Base-by-base conservation (phyloP, 2,888 invertebrate species). In the Cantharis flavilabris region DNA sequence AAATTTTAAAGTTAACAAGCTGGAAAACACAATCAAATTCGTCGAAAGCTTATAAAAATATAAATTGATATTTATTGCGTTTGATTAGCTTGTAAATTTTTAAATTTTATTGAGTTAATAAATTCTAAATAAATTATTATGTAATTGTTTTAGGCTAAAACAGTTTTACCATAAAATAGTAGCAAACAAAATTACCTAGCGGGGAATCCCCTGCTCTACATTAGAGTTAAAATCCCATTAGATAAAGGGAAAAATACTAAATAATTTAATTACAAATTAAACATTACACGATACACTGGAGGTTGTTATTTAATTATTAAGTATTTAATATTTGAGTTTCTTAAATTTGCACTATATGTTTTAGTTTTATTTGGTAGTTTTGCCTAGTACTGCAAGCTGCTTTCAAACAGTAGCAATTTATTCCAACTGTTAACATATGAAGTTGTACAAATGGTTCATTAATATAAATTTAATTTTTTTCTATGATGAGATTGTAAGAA, bases 361-460 rank as follows among this genome's bases (percentile, higher is more conserved):
- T 49, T 49, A 49, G 49, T 49, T 49, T 49, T 49, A 49, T 49
- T 65, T 65, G 65, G 65, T 65, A 23, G 20, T 62, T 62, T 71
- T 69, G 69, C 30, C 28, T 69, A 28, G 26, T 69, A 62, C 64
- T 78, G 78, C 75, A 73, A 76, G 78, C 78, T 49, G 65, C 65
- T 76, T 73, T 76, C 71, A 75, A 78, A 70, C 49, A 74, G 79
- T 79, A 79, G 76, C 62, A 65, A 77, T 77, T 79, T 83, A 83
- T 84, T 84, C 83, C 83, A 84, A 84, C 84, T 84, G 84, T 84
- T 84, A 75, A 79, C 75, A 78, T 76, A 76, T 20, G 30, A 78
- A 72, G 62, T 75, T 75, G 72, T 76, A 77, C 72, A 79, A 76
- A 77, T 69, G 74, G 23, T 14, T 77, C 65, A 71, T 49, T 73